Evolutionary conservation across 2,797 vertebrate species (phyloP).

Genomic region (Labroides dimidiatus): DNA sequence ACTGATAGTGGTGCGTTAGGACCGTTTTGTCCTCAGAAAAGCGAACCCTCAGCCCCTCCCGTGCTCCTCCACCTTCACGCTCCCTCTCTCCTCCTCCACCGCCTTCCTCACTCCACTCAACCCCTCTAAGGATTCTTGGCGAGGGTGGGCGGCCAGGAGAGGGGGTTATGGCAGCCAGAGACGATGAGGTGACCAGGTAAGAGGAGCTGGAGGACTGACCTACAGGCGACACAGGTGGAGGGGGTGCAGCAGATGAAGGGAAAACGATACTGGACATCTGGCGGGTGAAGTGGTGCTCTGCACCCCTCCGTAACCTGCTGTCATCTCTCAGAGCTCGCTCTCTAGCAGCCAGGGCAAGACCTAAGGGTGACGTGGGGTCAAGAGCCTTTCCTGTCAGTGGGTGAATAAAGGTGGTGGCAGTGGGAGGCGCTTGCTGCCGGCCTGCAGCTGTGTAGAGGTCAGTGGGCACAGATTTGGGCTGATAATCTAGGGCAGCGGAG

Average conservation of each 20-base stretch:
- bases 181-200: constrained; percentile 85
- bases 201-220: constrained; percentile 81
- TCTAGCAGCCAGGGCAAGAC: constrained; percentile 90
- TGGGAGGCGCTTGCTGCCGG: constrained; percentile 59
- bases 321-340: constrained; percentile 91
- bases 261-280: constrained; percentile 80
- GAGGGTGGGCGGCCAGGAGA: constrained; percentile 82
- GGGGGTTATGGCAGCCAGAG: constrained; percentile 83
- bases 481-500: constrained; percentile 81
- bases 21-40: constrained; percentile 87
- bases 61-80: constrained; percentile 76
- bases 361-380: constrained; percentile 91
- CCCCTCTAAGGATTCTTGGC: constrained; percentile 81
- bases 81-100: constrained; percentile 78
- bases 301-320: constrained; percentile 78
- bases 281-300: constrained; percentile 82
- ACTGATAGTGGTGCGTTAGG: constrained; percentile 84
- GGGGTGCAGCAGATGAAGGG: constrained; percentile 69
- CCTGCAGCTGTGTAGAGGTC: constrained; percentile 82
- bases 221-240: constrained; percentile 75
- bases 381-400: constrained; percentile 93
- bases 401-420: constrained; percentile 89
- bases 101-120: constrained; percentile 78
- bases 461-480: constrained; percentile 85
- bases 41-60: constrained; percentile 84